phyloP scores from a whole-genome alignment of 2,113 vertebrate species.

The Pteruthius melanotis region DNA sequence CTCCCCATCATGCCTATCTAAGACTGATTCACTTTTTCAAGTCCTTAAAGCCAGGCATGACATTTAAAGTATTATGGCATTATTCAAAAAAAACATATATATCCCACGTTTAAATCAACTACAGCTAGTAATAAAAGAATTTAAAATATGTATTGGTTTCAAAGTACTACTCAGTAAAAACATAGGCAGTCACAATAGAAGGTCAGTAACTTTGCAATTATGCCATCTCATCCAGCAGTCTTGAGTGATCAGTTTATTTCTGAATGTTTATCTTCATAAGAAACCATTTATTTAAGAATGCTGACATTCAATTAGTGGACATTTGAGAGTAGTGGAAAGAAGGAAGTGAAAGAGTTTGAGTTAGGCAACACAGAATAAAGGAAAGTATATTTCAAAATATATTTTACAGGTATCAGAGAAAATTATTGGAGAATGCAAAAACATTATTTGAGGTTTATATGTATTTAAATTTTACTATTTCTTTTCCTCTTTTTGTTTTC shows the following conservation, averaged over 20 bases:
- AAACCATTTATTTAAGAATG: background rate
- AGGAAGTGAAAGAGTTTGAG: background rate
- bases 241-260: background rate
- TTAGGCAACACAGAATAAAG: background rate
- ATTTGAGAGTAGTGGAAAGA: background rate
- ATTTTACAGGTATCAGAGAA: background rate
- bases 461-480: background rate
- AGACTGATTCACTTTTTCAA: background rate
- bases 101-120: background rate
- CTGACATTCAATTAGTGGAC: background rate
- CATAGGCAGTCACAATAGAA: background rate
- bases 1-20: background rate
- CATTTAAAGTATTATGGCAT: background rate
- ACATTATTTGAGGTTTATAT: background rate
- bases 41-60: background rate
- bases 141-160: background rate
- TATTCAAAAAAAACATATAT: background rate
- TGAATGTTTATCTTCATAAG: background rate
- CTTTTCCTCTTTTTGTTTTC: background rate
- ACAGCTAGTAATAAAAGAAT: background rate
- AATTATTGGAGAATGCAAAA: background rate
- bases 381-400: background rate
- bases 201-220: background rate
- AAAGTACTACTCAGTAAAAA: background rate
- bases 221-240: background rate